Evolutionary conservation across 64 coral and sea anemone species (phyloP).

Genomic region (Platygyra sinensis): DNA sequence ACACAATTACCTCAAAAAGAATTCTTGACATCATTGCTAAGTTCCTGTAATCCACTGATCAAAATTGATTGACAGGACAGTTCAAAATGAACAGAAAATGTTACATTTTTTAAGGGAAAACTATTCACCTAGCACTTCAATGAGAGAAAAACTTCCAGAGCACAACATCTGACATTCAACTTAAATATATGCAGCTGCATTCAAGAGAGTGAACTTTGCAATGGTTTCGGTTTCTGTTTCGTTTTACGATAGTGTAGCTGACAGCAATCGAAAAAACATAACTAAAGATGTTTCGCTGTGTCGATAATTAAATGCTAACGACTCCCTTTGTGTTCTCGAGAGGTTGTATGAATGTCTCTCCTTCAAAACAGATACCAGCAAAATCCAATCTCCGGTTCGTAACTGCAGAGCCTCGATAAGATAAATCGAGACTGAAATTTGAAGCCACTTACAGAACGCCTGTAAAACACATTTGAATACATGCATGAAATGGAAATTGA

Average conservation of each 20-base stretch:
- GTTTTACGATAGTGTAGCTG: neutral
- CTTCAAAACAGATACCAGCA: neutral
- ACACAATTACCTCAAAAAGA: neutral
- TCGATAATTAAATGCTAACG: slow-evolving; percentile 37
- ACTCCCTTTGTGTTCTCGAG: slow-evolving; percentile 8
- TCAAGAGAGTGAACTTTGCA: too few species aligned
- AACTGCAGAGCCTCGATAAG: slow-evolving; percentile 31
- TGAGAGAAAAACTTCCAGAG: neutral
- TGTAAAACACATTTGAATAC: neutral
- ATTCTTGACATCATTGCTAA: neutral
- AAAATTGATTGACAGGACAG: neutral
- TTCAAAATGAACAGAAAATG: too few species aligned
- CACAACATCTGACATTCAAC: too few species aligned
- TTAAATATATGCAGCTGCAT: too few species aligned
- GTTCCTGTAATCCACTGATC: neutral
- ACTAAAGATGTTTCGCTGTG: neutral
- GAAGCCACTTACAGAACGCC: neutral
- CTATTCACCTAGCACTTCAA: too few species aligned
- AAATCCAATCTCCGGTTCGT: neutral
- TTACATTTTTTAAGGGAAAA: too few species aligned
- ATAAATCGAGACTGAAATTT: slow-evolving; percentile 9
- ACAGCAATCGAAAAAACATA: neutral
- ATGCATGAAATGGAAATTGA: neutral
- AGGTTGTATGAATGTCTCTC: neutral
- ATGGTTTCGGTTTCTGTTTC: neutral